phyloP scores from a whole-genome alignment of 2,797 vertebrate genomes.

The Coracias cyanogaster region DNA sequence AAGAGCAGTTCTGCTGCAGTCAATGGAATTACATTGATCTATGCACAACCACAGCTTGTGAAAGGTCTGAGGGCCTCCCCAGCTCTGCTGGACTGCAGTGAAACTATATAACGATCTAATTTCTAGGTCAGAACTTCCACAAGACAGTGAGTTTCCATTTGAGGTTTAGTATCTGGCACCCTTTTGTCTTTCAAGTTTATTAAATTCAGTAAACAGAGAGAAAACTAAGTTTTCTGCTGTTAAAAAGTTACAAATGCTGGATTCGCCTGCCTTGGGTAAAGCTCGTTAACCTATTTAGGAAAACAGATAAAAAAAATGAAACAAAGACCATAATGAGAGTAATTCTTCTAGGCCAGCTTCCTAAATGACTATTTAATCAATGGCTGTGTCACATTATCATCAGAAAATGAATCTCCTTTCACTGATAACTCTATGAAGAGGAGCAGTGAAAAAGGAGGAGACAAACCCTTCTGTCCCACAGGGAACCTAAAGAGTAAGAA shows the following conservation, averaged over 20 bases:
- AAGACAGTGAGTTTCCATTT: not conserved
- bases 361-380: slow-evolving; percentile 61
- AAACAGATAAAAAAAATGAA: not conserved
- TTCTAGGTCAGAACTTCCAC: not conserved
- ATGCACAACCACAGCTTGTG: not conserved
- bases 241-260: not conserved
- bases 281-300: slow-evolving; percentile 35
- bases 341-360: slow-evolving; percentile 24
- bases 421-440: slow-evolving; percentile 27
- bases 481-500: slow-evolving; percentile 23
- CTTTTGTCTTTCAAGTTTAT: not conserved
- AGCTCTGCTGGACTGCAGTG: not conserved
- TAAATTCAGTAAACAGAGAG: not conserved
- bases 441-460: slow-evolving; percentile 30
- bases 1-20: not conserved
- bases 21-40: not conserved
- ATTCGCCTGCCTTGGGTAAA: slow-evolving; percentile 1
- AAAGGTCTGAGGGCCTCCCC: not conserved
- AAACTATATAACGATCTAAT: not conserved
- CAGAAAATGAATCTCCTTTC: slow-evolving; percentile 51
- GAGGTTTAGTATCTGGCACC: not conserved
- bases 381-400: slow-evolving; percentile 46
- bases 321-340: slow-evolving; percentile 33
- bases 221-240: not conserved
- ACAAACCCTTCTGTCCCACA: slow-evolving; percentile 11